Conservation (phyloP, 2,797 vertebrate species). For the Sebastes miniatus region DNA sequence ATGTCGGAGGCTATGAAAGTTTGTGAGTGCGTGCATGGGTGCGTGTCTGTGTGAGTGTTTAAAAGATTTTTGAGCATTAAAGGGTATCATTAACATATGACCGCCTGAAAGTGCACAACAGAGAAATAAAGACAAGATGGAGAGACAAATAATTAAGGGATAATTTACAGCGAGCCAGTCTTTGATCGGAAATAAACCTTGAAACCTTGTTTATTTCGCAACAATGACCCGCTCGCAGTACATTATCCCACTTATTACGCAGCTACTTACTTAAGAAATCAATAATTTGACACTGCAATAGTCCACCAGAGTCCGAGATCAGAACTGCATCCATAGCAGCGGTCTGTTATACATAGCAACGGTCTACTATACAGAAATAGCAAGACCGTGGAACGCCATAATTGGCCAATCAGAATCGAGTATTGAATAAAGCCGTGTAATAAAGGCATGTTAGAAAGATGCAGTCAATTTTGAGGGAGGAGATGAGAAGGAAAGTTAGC, state of each 20-base stretch:
- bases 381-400: neutral
- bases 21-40: neutral
- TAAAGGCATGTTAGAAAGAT: neutral
- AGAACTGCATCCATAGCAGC: neutral
- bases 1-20: neutral
- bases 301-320: neutral
- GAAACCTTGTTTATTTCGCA: neutral
- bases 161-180: neutral
- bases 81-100: constrained; percentile 21
- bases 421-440: neutral
- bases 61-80: constrained; percentile 11
- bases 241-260: no score
- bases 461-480: neutral
- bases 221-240: no score
- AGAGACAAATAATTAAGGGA: neutral
- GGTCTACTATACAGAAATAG: neutral
- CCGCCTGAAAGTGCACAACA: neutral
- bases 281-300: neutral
- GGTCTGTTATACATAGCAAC: no score
- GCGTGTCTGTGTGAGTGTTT: no score
- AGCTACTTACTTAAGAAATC: neutral
- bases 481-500: neutral
- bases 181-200: neutral
- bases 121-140: neutral
- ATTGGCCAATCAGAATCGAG: neutral